phyloP scores from a whole-genome alignment of 2,113 vertebrate genomes.

The Grantiella picta region DNA sequence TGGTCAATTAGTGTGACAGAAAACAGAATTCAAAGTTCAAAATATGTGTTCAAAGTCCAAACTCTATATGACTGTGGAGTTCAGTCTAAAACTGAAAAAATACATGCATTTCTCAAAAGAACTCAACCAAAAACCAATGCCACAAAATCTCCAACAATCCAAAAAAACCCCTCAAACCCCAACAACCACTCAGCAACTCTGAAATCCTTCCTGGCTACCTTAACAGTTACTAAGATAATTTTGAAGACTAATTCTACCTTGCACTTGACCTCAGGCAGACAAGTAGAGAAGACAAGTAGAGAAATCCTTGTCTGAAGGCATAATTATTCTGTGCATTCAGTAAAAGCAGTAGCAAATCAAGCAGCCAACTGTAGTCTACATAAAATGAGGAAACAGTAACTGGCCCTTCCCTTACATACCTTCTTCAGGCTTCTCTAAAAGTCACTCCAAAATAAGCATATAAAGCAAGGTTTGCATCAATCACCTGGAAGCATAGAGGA shows the following conservation, averaged over 20 bases:
- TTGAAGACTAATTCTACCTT: background rate
- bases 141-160: background rate
- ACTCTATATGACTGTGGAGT: background rate
- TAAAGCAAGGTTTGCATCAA: background rate
- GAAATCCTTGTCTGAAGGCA: background rate
- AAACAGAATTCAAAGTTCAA: background rate
- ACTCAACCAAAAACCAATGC: rapidly evolving
- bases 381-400: background rate
- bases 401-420: background rate
- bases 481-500: background rate
- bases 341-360: background rate
- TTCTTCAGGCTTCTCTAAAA: background rate
- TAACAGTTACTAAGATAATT: background rate
- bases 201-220: background rate
- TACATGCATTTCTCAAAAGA: background rate
- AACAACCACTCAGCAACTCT: background rate
- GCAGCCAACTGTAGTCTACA: background rate
- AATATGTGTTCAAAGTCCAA: background rate
- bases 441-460: background rate
- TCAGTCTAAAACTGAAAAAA: background rate
- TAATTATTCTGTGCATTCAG: background rate
- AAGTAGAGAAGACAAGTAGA: background rate
- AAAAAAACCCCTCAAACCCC: background rate
- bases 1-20: background rate
- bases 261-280: background rate